Evolutionary conservation across 2,888 invertebrate genomes (phyloP).

Genomic region (Argyresthia albistria): DNA sequence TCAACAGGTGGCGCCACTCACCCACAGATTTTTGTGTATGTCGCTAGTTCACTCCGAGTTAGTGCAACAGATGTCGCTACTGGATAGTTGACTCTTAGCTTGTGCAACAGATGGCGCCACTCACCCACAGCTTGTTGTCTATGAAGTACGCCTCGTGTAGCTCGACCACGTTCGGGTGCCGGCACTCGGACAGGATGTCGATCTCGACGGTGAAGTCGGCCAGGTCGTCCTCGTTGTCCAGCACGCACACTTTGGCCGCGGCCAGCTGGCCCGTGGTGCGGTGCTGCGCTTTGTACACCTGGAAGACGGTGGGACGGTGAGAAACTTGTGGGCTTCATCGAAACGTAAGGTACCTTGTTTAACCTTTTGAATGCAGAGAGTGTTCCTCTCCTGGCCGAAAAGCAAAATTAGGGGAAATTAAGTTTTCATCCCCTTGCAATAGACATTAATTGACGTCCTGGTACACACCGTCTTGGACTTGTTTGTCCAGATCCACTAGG

Average conservation of each 20-base stretch:
- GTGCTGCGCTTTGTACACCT: slow-evolving; percentile 89
- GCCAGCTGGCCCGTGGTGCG: slow-evolving; percentile 87
- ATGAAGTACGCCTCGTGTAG: slow-evolving; percentile 96
- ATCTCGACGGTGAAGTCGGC: slow-evolving; percentile 99
- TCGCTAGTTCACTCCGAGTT: slow-evolving; percentile 95
- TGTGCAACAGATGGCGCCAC: slow-evolving; percentile 21
- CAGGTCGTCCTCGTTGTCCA: slow-evolving; percentile 97
- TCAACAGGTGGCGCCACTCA: slow-evolving; percentile 49
- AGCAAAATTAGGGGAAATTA: too few relatives aligned
- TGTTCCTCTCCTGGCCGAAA: too few relatives aligned
- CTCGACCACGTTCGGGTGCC: slow-evolving; percentile 96
- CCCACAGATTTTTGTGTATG: slow-evolving; percentile 92
- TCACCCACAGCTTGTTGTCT: slow-evolving; percentile 93
- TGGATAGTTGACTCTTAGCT: too few relatives aligned
- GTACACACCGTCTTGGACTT: too few relatives aligned
- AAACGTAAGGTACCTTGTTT: too few relatives aligned
- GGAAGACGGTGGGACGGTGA: slow-evolving; percentile 10
- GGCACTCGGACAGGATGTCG: slow-evolving; percentile 95
- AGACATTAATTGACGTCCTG: too few relatives aligned
- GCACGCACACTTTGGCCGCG: slow-evolving; percentile 96
- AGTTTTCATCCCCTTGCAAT: too few relatives aligned
- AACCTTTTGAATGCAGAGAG: too few relatives aligned
- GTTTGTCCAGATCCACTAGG: too few relatives aligned
- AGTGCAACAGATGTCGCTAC: too few relatives aligned
- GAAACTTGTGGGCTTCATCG: too few relatives aligned